Evolutionary conservation across 2,888 invertebrate genomes (phyloP).

Genomic region (Chirona hameri): DNA sequence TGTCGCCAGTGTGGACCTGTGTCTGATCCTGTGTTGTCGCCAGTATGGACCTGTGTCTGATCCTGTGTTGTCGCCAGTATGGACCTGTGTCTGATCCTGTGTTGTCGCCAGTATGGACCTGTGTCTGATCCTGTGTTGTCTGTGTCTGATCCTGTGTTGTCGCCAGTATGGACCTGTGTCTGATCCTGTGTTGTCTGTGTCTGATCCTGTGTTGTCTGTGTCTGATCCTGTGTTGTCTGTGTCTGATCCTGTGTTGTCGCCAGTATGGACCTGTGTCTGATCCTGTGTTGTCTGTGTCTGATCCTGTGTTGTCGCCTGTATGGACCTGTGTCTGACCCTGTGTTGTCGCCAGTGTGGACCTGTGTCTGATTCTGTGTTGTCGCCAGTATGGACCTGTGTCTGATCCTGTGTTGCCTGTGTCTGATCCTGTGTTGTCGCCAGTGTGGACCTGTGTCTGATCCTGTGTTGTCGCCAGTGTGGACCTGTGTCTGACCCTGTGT

Average conservation of each 20-base stretch:
- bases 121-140: too few species aligned
- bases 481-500: conserved; percentile 51
- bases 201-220: too few species aligned
- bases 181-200: too few species aligned
- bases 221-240: background rate
- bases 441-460: conserved; percentile 2
- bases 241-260: conserved; percentile 30
- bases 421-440: too few species aligned
- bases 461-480: conserved; percentile 53
- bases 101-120: background rate
- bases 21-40: conserved; percentile 30
- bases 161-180: conserved; percentile 64
- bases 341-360: conserved; percentile 57
- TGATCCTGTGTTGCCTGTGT: too few species aligned
- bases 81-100: too few species aligned
- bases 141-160: conserved; percentile 28
- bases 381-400: too few species aligned
- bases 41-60: conserved; percentile 61
- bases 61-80: too few species aligned
- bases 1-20: background rate
- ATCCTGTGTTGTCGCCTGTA: too few species aligned
- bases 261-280: conserved; percentile 61
- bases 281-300: too few species aligned
- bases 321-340: conserved; percentile 25
- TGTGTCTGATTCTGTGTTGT: too few species aligned